phyloP scores from a whole-genome alignment of 2,113 vertebrate species.

The Podocnemis expansa region DNA sequence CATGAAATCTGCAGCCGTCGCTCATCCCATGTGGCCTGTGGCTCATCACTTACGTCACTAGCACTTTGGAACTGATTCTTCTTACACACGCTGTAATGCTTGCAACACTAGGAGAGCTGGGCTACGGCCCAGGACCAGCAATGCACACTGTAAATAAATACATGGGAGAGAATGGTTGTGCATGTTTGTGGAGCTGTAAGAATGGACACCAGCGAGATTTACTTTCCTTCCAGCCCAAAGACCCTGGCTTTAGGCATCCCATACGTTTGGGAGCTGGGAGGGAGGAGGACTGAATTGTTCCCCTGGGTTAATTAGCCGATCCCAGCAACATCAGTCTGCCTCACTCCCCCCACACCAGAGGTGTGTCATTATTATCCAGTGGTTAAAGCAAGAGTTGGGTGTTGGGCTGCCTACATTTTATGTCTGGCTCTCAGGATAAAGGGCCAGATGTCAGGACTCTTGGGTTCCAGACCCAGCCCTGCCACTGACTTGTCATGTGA shows the following conservation, averaged over 20 bases:
- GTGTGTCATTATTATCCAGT: too few species aligned
- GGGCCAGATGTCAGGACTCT: neutral
- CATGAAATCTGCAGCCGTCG: neutral
- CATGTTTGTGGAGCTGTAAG: neutral
- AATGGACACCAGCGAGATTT: neutral
- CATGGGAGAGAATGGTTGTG: neutral
- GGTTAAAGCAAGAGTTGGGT: neutral
- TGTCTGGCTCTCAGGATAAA: neutral
- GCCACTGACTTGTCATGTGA: too few species aligned
- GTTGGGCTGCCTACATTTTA: neutral
- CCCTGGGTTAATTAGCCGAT: neutral
- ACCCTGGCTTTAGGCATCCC: neutral
- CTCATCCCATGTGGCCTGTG: neutral
- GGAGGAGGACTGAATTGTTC: neutral
- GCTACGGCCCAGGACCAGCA: neutral
- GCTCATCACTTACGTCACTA: neutral
- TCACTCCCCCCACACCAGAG: neutral
- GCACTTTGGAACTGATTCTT: neutral
- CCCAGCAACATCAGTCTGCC: neutral
- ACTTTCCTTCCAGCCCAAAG: neutral
- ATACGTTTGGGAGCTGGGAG: neutral
- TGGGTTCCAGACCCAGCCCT: neutral
- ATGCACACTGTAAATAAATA: slow-evolving; percentile 7
- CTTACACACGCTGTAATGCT: neutral
- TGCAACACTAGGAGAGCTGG: neutral